These are phyloP conservation scores for Hydroisotoma schaefferi DNA, from an alignment of 2,888 invertebrate genomes.

Conservation along the genomic window DNA sequence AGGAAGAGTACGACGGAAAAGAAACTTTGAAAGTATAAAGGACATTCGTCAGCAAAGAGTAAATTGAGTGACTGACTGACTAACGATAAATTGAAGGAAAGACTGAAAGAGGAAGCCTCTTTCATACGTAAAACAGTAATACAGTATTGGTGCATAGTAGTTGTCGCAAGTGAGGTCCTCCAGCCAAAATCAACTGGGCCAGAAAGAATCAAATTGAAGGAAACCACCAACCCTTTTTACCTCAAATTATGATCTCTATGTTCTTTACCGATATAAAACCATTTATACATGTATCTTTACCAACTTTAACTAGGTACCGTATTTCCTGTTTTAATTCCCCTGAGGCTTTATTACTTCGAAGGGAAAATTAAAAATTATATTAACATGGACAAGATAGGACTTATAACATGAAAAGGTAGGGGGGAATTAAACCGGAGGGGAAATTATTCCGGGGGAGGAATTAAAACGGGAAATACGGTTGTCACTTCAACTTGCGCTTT, in stretches of 20 bases:
- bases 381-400: no score
- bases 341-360: no score
- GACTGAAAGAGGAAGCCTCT: not conserved
- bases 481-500: no score
- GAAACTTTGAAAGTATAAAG: constrained; percentile 16
- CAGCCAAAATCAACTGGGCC: constrained; percentile 2
- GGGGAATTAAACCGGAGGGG: no score
- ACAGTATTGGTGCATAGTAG: no score
- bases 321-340: no score
- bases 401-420: no score
- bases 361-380: no score
- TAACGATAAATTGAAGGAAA: constrained; percentile 11
- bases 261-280: not conserved
- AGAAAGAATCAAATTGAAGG: constrained; percentile 11
- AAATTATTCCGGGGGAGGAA: no score
- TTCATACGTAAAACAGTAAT: constrained; percentile 11
- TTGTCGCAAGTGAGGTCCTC: constrained; percentile 12
- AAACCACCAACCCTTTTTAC: constrained; percentile 18
- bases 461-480: no score
- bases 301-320: no score
- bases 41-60: constrained; percentile 19
- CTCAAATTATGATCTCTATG: constrained; percentile 18
- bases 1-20: constrained; percentile 10
- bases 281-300: no score
- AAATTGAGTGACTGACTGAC: constrained; percentile 15